Evolutionary conservation across 2,888 invertebrate species (phyloP).

Genomic region (Rapana venosa): DNA sequence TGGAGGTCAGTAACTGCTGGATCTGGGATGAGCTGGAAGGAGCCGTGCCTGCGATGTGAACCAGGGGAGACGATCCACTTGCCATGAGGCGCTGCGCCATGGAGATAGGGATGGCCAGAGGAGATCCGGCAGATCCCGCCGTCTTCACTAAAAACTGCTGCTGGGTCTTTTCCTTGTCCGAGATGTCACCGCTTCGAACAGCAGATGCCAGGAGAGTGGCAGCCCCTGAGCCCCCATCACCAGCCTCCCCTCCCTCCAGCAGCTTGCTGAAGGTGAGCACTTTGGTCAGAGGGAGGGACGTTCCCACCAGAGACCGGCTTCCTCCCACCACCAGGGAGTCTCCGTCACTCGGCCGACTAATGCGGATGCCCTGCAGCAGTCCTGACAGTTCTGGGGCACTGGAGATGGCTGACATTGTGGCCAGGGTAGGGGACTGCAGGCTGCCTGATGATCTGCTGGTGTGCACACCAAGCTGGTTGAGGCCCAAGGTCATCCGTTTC

Average conservation of each 20-base stretch:
- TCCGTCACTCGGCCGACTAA: constrained; percentile 9
- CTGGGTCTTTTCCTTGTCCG: background rate
- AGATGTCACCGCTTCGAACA: background rate
- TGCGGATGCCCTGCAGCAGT: constrained; percentile 47
- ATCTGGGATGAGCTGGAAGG: constrained; percentile 68
- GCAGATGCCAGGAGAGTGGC: constrained; percentile 12
- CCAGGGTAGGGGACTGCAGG: constrained; percentile 7
- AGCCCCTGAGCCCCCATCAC: background rate
- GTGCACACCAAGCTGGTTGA: background rate
- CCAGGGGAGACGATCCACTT: constrained; percentile 50
- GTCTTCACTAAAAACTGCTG: constrained; percentile 30
- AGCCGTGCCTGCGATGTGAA: constrained; percentile 62
- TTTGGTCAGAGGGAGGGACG: constrained; percentile 36
- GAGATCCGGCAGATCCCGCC: constrained; percentile 34
- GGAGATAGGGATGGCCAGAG: constrained; percentile 44
- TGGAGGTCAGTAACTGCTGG: constrained; percentile 70
- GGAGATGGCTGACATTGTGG: constrained; percentile 20
- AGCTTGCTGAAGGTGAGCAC: constrained; percentile 33
- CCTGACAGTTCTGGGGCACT: constrained; percentile 50
- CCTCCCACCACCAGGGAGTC: constrained; percentile 3
- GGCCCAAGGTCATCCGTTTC: constrained; percentile 32
- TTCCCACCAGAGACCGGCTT: constrained; percentile 25
- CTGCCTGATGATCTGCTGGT: background rate
- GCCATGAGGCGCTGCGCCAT: constrained; percentile 48
- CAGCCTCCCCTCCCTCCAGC: constrained; percentile 18